These are phyloP conservation scores for Melanchra persicariae DNA, from an alignment of 2,888 invertebrate species.

Conservation along the genomic window DNA sequence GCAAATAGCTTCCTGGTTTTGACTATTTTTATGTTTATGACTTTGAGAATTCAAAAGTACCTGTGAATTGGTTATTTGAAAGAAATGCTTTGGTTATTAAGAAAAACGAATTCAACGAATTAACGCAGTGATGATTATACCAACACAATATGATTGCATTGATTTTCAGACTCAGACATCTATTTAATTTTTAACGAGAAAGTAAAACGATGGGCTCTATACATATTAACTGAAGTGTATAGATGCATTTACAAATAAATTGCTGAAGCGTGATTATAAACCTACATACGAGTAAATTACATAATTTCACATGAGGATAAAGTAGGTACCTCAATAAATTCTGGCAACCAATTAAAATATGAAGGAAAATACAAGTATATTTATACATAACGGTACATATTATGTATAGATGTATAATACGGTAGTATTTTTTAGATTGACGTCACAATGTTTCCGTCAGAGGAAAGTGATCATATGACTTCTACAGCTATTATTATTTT, in stretches of 20 bases:
- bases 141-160: too few relatives aligned
- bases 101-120: too few relatives aligned
- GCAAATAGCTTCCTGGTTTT: too few relatives aligned
- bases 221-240: too few relatives aligned
- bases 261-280: neutral
- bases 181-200: too few relatives aligned
- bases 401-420: conserved; percentile 9
- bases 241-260: neutral
- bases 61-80: too few relatives aligned
- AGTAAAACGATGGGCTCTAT: too few relatives aligned
- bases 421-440: conserved; percentile 16
- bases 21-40: too few relatives aligned
- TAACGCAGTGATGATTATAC: too few relatives aligned
- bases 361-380: neutral
- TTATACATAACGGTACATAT: neutral
- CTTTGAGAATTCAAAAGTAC: too few relatives aligned
- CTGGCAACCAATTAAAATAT: neutral
- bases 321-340: neutral
- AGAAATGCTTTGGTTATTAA: too few relatives aligned
- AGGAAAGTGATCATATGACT: conserved; percentile 52
- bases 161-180: too few relatives aligned
- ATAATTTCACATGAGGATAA: neutral
- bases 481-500: conserved; percentile 38
- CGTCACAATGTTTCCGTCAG: conserved; percentile 41
- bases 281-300: neutral